These are phyloP conservation scores for Poliocrania exsul DNA, from an alignment of 2,797 vertebrate genomes.

Conservation along the genomic window DNA sequence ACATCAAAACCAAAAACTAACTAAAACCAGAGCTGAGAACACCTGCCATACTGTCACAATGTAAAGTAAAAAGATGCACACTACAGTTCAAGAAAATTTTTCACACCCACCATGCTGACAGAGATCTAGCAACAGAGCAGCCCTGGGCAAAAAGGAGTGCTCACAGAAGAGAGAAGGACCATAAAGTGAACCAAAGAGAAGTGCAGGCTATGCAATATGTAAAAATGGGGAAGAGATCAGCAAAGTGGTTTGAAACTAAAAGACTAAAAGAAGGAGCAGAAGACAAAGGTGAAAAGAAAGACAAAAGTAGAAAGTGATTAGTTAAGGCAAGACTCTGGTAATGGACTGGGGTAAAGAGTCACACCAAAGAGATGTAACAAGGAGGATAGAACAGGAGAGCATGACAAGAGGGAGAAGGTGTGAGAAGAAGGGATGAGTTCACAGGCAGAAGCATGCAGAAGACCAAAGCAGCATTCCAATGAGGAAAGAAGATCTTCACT, in stretches of 20 bases:
- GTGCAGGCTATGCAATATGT: background rate
- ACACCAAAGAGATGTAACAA: background rate
- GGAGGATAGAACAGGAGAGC: background rate
- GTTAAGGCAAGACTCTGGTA: background rate
- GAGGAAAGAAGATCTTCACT: background rate
- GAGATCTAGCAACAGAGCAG: background rate
- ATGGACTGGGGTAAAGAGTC: background rate
- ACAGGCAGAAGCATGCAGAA: background rate
- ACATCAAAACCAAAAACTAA: background rate
- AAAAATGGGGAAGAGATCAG: background rate
- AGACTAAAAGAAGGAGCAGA: background rate
- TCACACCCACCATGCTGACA: background rate
- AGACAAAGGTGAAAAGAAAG: background rate
- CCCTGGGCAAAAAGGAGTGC: background rate
- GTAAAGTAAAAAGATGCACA: background rate
- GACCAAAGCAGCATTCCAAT: background rate
- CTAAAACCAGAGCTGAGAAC: background rate
- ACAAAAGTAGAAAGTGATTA: background rate
- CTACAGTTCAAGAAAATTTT: background rate
- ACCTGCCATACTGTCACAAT: background rate
- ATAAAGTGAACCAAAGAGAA: background rate
- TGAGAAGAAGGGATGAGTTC: background rate
- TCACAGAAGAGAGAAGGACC: background rate
- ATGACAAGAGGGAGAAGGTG: too few relatives aligned
- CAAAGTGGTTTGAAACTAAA: background rate